A percentile compares a stretch with the other conserved stretches of the same genome.
These are phyloP conservation scores for Cephus pulcher DNA, from an alignment of 2,888 invertebrate genomes.

Conservation along the genomic window DNA sequence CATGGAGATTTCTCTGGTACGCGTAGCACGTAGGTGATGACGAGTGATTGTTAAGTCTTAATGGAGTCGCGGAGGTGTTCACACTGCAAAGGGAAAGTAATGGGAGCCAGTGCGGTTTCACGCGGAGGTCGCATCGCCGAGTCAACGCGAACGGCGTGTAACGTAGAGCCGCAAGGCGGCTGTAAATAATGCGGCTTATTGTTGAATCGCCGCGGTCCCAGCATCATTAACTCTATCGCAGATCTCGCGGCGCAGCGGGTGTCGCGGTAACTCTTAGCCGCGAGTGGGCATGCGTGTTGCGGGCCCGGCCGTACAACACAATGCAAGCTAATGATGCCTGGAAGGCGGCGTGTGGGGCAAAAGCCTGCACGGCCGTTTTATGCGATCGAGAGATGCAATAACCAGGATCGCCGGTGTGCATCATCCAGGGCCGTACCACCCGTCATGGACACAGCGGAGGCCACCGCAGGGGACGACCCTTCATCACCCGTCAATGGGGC, in stretches of 20 bases:
- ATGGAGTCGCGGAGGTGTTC: slow-evolving; percentile 33
- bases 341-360: slow-evolving; percentile 37
- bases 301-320: slow-evolving; percentile 38
- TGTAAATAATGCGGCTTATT: slow-evolving; percentile 62
- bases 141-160: slow-evolving; percentile 18
- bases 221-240: slow-evolving; percentile 63
- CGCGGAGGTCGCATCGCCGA: slow-evolving; percentile 12
- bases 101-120: slow-evolving; percentile 29
- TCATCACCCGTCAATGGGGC: slow-evolving; percentile 54
- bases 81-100: slow-evolving; percentile 24
- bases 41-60: slow-evolving; percentile 46
- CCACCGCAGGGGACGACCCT: slow-evolving; percentile 55
- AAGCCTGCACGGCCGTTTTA: slow-evolving; percentile 22
- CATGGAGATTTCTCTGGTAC: background rate
- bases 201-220: slow-evolving; percentile 55
- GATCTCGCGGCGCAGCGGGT: slow-evolving; percentile 62
- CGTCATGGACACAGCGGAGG: slow-evolving; percentile 47
- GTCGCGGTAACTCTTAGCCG: slow-evolving; percentile 58
- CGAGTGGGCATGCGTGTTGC: slow-evolving; percentile 33
- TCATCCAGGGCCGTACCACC: slow-evolving; percentile 40
- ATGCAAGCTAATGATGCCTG: slow-evolving; percentile 59
- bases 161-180: slow-evolving; percentile 34
- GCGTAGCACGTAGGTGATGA: slow-evolving; percentile 23
- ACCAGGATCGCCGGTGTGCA: slow-evolving; percentile 26
- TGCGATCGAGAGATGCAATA: slow-evolving; percentile 29